Evolutionary conservation across 2,797 vertebrate species (phyloP).

Genomic region (Clarias pachynema): DNA sequence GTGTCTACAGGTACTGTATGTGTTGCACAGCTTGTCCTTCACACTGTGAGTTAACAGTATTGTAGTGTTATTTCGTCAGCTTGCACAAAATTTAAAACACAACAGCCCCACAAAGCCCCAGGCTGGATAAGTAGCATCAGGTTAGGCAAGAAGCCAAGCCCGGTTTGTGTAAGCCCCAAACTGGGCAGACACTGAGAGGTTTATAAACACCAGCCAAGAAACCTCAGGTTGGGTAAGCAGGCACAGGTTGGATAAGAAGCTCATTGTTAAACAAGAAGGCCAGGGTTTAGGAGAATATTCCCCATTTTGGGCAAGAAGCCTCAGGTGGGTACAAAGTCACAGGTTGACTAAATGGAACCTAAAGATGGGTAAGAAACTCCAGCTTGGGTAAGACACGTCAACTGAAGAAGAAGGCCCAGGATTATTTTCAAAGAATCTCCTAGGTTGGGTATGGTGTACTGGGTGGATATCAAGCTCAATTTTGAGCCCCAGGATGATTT

Average conservation of each 20-base stretch:
- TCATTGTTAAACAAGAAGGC: not conserved
- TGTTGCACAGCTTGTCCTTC: not conserved
- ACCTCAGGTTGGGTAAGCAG: not conserved
- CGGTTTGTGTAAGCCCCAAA: not conserved
- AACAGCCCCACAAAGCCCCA: not conserved
- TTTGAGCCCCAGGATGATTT: not conserved
- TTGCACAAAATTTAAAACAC: slow-evolving; percentile 10
- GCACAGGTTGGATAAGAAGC: not conserved
- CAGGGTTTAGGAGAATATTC: not conserved
- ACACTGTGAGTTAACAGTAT: not conserved
- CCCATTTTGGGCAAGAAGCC: not conserved
- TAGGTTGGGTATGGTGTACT: not conserved
- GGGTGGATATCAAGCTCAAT: not conserved
- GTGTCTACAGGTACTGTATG: not conserved
- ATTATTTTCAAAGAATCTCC: not conserved
- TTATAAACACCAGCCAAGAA: not conserved
- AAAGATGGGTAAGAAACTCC: not conserved
- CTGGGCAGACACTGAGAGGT: not conserved
- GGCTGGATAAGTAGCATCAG: not conserved
- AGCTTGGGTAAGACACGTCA: not conserved
- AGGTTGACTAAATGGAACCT: not conserved
- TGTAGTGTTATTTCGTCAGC: not conserved
- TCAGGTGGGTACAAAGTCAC: not conserved
- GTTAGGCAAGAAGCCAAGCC: not conserved
- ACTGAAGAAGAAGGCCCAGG: not conserved